These are phyloP conservation scores for Xanthia togata DNA, from an alignment of 2,888 invertebrate species.

Conservation along the genomic window DNA sequence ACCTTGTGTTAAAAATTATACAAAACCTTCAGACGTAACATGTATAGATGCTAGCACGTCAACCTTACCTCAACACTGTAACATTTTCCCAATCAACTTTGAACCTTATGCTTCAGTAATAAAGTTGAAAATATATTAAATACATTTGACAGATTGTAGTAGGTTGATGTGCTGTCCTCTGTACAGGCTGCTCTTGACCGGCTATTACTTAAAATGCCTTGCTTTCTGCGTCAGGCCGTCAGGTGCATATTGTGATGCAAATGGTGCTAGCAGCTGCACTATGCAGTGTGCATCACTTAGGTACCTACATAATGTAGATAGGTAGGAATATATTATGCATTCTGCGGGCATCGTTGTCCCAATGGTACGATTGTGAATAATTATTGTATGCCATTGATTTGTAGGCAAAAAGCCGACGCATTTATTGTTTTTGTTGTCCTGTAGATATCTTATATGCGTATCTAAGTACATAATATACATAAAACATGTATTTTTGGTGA, in stretches of 20 bases:
- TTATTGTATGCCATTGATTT: conserved; percentile 31
- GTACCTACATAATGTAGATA: conserved; percentile 5
- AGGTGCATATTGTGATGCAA: conserved; percentile 63
- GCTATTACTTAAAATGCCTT: conserved; percentile 38
- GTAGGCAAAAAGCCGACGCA: background rate
- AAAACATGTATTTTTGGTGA: background rate
- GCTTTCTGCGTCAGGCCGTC: conserved; percentile 37
- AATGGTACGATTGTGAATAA: conserved; percentile 37
- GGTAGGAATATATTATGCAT: conserved; percentile 41
- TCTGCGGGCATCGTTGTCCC: conserved; percentile 35
- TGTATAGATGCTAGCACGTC: too few species aligned
- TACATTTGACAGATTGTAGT: too few species aligned
- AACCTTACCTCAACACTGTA: too few species aligned
- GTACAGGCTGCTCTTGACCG: conserved; percentile 55
- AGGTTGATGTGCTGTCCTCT: too few species aligned
- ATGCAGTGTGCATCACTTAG: conserved; percentile 45
- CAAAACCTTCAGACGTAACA: conserved; percentile 47
- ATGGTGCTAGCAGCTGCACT: conserved; percentile 54
- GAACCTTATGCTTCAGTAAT: too few species aligned
- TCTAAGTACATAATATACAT: background rate
- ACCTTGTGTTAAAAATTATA: conserved; percentile 35
- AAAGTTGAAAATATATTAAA: too few species aligned
- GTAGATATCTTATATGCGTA: background rate
- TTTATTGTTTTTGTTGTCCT: conserved; percentile 15
- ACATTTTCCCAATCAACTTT: too few species aligned